A percentile compares a stretch with the other conserved stretches of the same genome.
Evolutionary conservation across 2,888 invertebrate species (phyloP).

Genomic region (Achlya flavicornis): DNA sequence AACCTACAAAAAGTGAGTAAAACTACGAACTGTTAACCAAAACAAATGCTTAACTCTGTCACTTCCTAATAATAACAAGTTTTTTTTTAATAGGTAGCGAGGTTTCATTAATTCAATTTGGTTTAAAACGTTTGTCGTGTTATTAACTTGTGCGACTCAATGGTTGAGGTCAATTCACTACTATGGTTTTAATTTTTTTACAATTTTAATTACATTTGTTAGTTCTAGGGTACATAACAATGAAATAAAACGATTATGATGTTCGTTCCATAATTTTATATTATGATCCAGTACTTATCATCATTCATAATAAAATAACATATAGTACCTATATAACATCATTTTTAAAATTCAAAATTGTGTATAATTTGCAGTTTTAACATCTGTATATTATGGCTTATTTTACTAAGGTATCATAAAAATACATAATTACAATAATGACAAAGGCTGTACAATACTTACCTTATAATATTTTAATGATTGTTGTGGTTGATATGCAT

Average conservation of each 20-base stretch:
- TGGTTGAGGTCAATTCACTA: constrained; percentile 3
- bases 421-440: not conserved
- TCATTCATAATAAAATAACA: no score
- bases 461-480: not conserved
- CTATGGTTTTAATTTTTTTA: not conserved
- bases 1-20: constrained; percentile 69
- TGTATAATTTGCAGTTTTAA: no score
- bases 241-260: not conserved
- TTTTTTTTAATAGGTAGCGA: not conserved
- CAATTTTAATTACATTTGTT: not conserved
- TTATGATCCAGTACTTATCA: not conserved
- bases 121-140: not conserved
- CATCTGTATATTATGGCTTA: not conserved
- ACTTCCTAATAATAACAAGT: not conserved
- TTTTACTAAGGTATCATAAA: not conserved
- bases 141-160: not conserved
- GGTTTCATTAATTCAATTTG: not conserved
- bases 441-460: not conserved
- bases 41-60: constrained; percentile 15
- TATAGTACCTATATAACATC: no score
- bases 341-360: not conserved
- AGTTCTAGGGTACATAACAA: not conserved
- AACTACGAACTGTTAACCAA: constrained; percentile 33
- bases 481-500: no score
- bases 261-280: not conserved